Evolutionary conservation across 2,888 invertebrate species (phyloP).

Genomic region (Dryococelus australis): DNA sequence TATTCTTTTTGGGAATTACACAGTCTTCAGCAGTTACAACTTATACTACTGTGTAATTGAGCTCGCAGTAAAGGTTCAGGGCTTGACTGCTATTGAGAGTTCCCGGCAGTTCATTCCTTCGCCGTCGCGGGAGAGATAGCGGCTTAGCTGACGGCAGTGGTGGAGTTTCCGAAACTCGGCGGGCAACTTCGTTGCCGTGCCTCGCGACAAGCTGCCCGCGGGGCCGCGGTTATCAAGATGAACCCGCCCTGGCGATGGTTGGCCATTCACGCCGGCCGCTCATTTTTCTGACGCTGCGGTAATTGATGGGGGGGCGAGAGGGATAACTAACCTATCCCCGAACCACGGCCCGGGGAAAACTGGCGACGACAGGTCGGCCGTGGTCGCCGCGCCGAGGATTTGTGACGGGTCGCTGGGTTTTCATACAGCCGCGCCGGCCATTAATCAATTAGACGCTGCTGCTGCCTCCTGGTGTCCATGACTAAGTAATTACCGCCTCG

Average conservation of each 20-base stretch:
- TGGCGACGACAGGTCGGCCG: neutral
- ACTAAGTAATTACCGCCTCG: conserved; percentile 25
- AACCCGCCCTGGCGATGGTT: neutral
- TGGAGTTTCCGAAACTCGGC: neutral
- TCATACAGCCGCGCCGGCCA: conserved; percentile 7
- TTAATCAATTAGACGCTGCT: conserved; percentile 9
- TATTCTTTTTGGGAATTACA: too few species aligned
- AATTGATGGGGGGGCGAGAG: neutral
- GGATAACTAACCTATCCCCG: neutral
- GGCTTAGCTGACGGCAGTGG: neutral
- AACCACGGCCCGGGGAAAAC: neutral
- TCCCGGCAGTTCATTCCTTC: neutral
- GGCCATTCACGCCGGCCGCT: neutral
- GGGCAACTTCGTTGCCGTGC: neutral
- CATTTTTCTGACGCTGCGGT: neutral
- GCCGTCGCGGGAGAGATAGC: neutral
- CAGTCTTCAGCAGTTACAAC: too few species aligned
- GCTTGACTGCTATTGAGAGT: neutral
- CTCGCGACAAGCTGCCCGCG: neutral
- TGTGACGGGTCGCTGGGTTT: conserved; percentile 11
- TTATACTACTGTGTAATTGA: too few species aligned
- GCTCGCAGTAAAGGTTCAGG: too few species aligned
- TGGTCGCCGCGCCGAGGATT: neutral
- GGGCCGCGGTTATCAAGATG: neutral
- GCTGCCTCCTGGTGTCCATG: conserved; percentile 2